Conservation (phyloP, 1,140 invertebrate genomes). For the Phortica variegata region DNA sequence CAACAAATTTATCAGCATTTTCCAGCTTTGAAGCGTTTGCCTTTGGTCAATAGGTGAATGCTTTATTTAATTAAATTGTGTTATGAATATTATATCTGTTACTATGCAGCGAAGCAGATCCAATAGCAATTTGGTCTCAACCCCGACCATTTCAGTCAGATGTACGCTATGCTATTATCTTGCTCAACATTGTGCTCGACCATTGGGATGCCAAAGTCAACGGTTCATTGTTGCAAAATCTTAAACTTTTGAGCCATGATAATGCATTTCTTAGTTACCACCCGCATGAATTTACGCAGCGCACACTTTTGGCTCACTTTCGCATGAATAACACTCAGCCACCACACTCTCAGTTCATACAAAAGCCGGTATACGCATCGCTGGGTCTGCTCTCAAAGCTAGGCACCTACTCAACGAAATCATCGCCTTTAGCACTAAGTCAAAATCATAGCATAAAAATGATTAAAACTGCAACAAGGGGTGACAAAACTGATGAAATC, state of each 20-base stretch:
- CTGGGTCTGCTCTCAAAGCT: conserved; percentile 58
- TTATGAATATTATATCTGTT: not conserved
- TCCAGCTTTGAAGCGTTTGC: conserved; percentile 45
- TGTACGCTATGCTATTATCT: conserved; percentile 57
- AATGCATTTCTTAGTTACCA: conserved; percentile 60
- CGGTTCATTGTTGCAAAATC: conserved; percentile 27
- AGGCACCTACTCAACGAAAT: conserved; percentile 42
- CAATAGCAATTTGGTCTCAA: conserved; percentile 58
- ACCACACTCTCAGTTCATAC: conserved; percentile 58
- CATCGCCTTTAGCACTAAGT: conserved; percentile 1
- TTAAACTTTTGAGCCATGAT: conserved; percentile 59
- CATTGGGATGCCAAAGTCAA: conserved; percentile 51
- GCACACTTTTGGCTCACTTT: conserved; percentile 58
- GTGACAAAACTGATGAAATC: not conserved
- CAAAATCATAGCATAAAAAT: too few species aligned
- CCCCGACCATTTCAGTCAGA: conserved; percentile 56
- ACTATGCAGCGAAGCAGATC: conserved; percentile 58
- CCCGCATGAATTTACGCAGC: conserved; percentile 58
- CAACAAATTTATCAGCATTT: conserved; percentile 47
- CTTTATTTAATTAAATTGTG: not conserved
- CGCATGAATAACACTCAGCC: conserved; percentile 59
- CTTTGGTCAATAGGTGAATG: conserved; percentile 58
- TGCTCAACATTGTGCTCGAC: conserved; percentile 53
- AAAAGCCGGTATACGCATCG: conserved; percentile 59
- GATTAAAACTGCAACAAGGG: not conserved